Conservation (phyloP, 2,888 invertebrate species). For the Drosophila mercatorum region DNA sequence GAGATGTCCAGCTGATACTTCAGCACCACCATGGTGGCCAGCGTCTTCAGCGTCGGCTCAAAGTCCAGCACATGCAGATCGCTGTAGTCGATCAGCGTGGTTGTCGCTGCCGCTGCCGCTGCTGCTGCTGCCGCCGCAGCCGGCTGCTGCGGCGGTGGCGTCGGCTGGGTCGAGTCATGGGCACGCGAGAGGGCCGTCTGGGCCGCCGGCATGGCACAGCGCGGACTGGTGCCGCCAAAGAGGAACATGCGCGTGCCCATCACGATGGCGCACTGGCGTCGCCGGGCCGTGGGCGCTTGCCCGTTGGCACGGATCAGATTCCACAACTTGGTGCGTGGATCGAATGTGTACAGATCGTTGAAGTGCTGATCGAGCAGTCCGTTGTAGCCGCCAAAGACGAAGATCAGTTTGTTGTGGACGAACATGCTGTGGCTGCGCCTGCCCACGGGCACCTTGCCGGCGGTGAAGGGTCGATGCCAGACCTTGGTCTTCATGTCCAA, state of each 20-base stretch:
- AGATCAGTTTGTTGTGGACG: constrained; percentile 90
- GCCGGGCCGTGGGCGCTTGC: constrained; percentile 87
- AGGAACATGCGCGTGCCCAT: constrained; percentile 90
- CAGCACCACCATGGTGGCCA: constrained; percentile 89
- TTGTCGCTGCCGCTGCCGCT: constrained; percentile 12
- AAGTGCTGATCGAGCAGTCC: constrained; percentile 91
- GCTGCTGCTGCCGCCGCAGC: constrained; percentile 17
- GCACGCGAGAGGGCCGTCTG: constrained; percentile 1
- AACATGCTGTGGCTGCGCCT: constrained; percentile 96
- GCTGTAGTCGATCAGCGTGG: constrained; percentile 89
- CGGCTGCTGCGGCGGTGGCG: neutral
- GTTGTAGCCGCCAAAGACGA: constrained; percentile 96
- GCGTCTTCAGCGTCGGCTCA: constrained; percentile 89
- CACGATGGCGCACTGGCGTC: constrained; percentile 92
- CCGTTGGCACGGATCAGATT: constrained; percentile 87
- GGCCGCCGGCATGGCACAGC: constrained; percentile 11
- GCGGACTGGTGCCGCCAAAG: constrained; percentile 95
- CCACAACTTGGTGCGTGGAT: constrained; percentile 88
- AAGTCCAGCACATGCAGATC: constrained; percentile 94
- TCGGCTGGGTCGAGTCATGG: constrained; percentile 13
- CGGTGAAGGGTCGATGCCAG: constrained; percentile 88
- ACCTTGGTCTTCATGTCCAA: constrained; percentile 89
- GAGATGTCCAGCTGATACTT: constrained; percentile 88
- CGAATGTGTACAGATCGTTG: constrained; percentile 92
- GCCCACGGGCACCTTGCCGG: constrained; percentile 90